Percentiles rank a stretch among this genome's conserved stretches.
Evolutionary conservation across 1,140 invertebrate genomes (phyloP).

Genomic region (Drosophila nasuta): DNA sequence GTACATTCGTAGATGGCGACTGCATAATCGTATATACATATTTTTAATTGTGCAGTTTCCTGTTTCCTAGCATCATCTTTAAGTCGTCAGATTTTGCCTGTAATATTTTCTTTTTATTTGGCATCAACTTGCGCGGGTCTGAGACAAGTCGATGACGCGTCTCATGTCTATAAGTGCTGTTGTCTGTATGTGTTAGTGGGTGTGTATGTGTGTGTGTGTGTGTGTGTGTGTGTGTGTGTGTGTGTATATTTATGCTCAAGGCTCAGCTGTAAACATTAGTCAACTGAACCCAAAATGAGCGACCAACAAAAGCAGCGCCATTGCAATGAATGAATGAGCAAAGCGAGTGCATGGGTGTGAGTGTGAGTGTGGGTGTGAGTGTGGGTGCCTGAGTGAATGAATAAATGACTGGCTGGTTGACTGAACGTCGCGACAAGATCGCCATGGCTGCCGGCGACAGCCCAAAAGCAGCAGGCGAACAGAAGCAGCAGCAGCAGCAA

Average conservation of each 20-base stretch:
- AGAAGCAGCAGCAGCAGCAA: not conserved
- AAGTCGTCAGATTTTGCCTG: not conserved
- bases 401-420: constrained; percentile 46
- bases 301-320: constrained; percentile 73
- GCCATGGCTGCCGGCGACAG: constrained; percentile 28
- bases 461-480: constrained; percentile 4
- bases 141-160: constrained; percentile 61
- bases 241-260: constrained; percentile 42
- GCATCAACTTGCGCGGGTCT: constrained; percentile 38
- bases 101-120: constrained; percentile 19
- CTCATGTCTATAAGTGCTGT: constrained; percentile 2
- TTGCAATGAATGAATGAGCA: constrained; percentile 61
- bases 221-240: not conserved
- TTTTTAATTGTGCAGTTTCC: constrained; percentile 18
- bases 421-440: constrained; percentile 40
- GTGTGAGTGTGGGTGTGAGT: no score
- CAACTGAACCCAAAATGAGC: constrained; percentile 75
- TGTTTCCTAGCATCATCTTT: constrained; percentile 19
- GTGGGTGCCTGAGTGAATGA: constrained; percentile 39
- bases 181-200: not conserved
- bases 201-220: not conserved
- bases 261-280: constrained; percentile 69
- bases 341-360: constrained; percentile 36
- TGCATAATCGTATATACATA: constrained; percentile 11
- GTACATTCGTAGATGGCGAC: not conserved